Percentiles rank a stretch among this genome's conserved stretches.
Conservation (phyloP, 2,797 vertebrate species). For the Rousettus madagascariensis region DNA sequence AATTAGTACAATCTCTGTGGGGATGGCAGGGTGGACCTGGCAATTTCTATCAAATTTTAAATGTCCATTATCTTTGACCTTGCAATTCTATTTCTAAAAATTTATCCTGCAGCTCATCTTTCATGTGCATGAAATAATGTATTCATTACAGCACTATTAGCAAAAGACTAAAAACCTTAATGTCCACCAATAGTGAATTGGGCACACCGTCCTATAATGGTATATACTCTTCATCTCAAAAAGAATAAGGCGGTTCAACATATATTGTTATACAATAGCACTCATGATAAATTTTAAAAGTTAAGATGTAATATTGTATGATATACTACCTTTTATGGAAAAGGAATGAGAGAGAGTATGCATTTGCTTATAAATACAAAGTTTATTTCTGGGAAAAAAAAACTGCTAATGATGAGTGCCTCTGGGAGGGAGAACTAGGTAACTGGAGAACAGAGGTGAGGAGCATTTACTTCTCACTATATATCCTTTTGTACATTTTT, state of each 20-base stretch:
- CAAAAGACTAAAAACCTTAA: not conserved
- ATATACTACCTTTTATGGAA: not conserved
- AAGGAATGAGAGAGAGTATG: not conserved
- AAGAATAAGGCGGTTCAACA: not conserved
- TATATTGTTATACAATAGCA: not conserved
- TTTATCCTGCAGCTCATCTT: not conserved
- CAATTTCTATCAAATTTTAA: slow-evolving; percentile 18
- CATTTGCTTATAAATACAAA: not conserved
- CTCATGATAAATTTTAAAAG: slow-evolving; percentile 24
- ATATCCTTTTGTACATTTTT: not conserved
- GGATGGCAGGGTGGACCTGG: not conserved
- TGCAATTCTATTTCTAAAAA: slow-evolving; percentile 3
- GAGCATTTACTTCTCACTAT: not conserved
- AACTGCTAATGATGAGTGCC: not conserved
- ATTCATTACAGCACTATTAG: not conserved
- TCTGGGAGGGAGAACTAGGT: not conserved
- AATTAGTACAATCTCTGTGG: not conserved
- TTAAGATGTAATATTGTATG: not conserved
- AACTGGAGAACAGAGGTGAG: not conserved
- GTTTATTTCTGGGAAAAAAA: not conserved
- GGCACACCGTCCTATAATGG: not conserved
- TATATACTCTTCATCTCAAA: not conserved
- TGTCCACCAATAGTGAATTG: not conserved
- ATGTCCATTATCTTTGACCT: not conserved
- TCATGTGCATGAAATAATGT: not conserved